phyloP scores from a whole-genome alignment of 2,888 invertebrate species.

The Eledone cirrhosa region DNA sequence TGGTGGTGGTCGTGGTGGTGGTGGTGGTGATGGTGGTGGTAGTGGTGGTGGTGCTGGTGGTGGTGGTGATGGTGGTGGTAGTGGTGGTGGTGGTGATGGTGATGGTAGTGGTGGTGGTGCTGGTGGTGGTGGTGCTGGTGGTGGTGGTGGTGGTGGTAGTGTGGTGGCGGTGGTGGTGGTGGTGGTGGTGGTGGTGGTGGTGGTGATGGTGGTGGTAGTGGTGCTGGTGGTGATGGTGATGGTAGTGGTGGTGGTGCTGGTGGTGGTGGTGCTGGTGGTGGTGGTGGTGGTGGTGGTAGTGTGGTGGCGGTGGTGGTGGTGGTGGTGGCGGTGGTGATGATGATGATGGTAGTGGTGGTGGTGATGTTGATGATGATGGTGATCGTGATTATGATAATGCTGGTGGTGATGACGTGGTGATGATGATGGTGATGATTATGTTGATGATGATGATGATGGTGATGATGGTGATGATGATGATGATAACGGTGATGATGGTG shows the following conservation, averaged over 20 bases:
- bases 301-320: too few species aligned
- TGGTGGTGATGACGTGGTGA: too few species aligned
- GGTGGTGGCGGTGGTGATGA: slow-evolving; percentile 2
- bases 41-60: slow-evolving; percentile 9
- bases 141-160: too few species aligned
- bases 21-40: background rate
- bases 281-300: too few species aligned
- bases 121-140: background rate
- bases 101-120: background rate
- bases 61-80: background rate
- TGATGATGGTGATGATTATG: too few species aligned
- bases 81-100: background rate
- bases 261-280: slow-evolving; percentile 5
- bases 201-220: background rate
- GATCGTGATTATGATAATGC: too few species aligned
- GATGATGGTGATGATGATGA: background rate
- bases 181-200: background rate
- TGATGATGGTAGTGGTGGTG: background rate
- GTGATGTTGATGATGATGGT: background rate
- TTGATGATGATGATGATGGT: too few species aligned
- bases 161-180: too few species aligned
- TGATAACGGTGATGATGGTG: background rate
- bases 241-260: background rate
- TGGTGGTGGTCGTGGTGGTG: background rate
- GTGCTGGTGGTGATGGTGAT: background rate